phyloP scores from a whole-genome alignment of 2,888 invertebrate species.

The Cheilosia variabilis region DNA sequence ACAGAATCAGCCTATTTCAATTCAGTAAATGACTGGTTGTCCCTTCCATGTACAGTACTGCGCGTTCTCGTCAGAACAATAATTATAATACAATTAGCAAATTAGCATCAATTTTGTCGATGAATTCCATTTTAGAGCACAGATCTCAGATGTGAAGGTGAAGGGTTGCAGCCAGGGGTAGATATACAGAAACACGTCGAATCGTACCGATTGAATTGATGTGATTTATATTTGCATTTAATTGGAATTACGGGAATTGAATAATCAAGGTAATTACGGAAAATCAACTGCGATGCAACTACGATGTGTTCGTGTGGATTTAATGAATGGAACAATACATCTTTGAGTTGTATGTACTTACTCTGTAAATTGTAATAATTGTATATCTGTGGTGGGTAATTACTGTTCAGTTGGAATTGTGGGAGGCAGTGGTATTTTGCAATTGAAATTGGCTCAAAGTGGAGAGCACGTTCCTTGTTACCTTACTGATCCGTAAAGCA shows the following conservation, averaged over 20 bases:
- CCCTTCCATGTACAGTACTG: neutral
- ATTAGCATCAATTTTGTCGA: constrained; percentile 42
- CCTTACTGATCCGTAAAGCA: no score
- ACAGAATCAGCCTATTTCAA: constrained; percentile 30
- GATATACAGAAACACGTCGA: neutral
- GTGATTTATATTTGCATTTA: constrained; percentile 65
- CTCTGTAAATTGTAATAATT: constrained; percentile 3
- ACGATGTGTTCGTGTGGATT: neutral
- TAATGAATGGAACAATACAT: constrained; percentile 9
- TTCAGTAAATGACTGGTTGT: constrained; percentile 7
- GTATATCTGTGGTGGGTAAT: neutral
- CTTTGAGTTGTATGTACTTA: neutral
- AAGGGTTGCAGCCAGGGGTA: neutral
- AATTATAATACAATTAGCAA: constrained; percentile 43
- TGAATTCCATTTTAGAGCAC: constrained; percentile 30
- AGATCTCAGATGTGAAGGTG: neutral
- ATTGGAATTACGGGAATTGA: constrained; percentile 59
- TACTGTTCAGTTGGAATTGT: neutral
- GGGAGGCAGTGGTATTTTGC: neutral
- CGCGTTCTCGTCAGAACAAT: constrained; percentile 22
- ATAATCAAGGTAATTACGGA: constrained; percentile 61
- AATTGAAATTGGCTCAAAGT: no score
- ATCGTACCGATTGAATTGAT: constrained; percentile 31
- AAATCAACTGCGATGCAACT: constrained; percentile 43
- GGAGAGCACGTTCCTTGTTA: no score